Evolutionary conservation across 2,888 invertebrate species (phyloP), one percentile per base, ranked within the genome.

Genomic region (Scrobipalpa atriplicella): DNA sequence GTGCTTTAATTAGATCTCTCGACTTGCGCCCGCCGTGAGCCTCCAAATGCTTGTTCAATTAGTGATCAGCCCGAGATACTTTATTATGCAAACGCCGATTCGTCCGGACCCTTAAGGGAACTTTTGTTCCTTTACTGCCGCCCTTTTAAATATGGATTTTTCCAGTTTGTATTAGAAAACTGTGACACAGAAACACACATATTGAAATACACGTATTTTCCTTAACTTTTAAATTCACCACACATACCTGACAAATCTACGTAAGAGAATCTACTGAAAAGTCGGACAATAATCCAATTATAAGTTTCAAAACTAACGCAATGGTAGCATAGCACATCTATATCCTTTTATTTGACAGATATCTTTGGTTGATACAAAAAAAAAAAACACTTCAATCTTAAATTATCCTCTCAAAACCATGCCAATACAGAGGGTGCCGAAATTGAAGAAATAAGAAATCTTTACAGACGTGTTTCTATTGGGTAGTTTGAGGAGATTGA

Each of bases 1-100:
- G 89, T 89, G 89, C 89, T 86, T 92, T 92, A 91, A 92, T 92
- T 92, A 92, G 86, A 90, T 87, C 87, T 82, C 87, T 83, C 86
- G 88, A 87, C 89, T 90, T 87, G 87, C 89, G 78, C 79, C 86
- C 83, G 84, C 83, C 84, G 84, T 82, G 84, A 87, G 85, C 85
- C 84, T 80, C 85, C 80, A 86, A 90, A 89, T 91, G 90, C 90
- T 92, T 90, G 91, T 88, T 90, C 91, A 90, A 89, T 92, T 90
- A 90, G 86, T 85, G 86, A 90, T 90, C 86, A 86, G 82, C 79
- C 81, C 80, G 83, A 84, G 82, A 84, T 85, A 84, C 79, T 84
- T 85, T 84, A 85, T 86, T 85, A 81, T 78, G 77, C 79, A 83
- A 83, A 82, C 81, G 76, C 66, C 72, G 67, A 73, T 56, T 67